These are phyloP conservation scores for Drosophila mulleri DNA, from an alignment of 2,888 invertebrate species.

Conservation along the genomic window DNA sequence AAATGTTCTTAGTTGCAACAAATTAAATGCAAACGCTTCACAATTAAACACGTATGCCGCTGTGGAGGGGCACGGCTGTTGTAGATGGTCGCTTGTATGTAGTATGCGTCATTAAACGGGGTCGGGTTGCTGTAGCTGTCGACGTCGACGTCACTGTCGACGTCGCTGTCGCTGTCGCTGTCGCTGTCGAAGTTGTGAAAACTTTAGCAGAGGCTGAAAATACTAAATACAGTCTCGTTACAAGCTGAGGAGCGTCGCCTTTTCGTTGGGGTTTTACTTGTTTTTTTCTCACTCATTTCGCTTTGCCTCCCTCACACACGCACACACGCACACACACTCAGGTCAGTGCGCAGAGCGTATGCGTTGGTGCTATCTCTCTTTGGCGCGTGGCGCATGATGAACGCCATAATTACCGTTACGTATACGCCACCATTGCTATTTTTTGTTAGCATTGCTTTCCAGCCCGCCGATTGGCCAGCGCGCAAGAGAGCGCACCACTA, in stretches of 20 bases:
- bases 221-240: constrained; percentile 84
- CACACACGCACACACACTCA: neutral
- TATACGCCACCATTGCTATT: constrained; percentile 84
- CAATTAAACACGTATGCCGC: constrained; percentile 66
- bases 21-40: constrained; percentile 79
- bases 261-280: constrained; percentile 44
- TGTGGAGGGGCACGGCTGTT: constrained; percentile 22
- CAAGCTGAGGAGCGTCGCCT: constrained; percentile 74
- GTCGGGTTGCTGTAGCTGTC: constrained; percentile 17
- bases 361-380: constrained; percentile 55
- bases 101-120: constrained; percentile 64
- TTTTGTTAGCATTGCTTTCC: constrained; percentile 62
- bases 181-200: constrained; percentile 67
- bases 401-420: constrained; percentile 85
- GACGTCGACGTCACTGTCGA: constrained; percentile 21
- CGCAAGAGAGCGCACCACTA: constrained; percentile 38
- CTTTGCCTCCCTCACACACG: constrained; percentile 23
- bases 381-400: constrained; percentile 75
- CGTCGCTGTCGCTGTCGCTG: constrained; percentile 44
- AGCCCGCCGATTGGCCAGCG: constrained; percentile 71
- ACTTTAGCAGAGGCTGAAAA: constrained; percentile 75
- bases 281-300: constrained; percentile 23
- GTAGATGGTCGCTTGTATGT: constrained; percentile 16
- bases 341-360: neutral
- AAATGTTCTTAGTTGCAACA: constrained; percentile 72